Conservation (phyloP, 2,888 invertebrate genomes). For the Oligia latruncula region DNA sequence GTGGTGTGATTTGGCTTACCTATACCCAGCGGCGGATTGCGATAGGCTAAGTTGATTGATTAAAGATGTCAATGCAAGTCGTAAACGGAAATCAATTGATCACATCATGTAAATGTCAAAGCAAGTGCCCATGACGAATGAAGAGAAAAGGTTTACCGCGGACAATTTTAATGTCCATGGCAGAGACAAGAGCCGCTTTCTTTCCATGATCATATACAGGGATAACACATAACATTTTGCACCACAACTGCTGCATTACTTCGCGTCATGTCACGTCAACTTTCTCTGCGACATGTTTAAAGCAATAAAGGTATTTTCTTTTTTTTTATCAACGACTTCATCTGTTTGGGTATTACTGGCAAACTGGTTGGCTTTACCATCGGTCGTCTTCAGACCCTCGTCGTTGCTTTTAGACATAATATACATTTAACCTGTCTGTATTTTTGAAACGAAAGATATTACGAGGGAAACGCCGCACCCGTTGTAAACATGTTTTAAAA, state of each 20-base stretch:
- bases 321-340: too few relatives aligned
- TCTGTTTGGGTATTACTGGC: not conserved
- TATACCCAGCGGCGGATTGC: too few relatives aligned
- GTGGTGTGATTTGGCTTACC: too few relatives aligned
- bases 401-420: not conserved
- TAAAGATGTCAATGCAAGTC: conserved; percentile 30
- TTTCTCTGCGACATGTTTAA: not conserved
- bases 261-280: not conserved
- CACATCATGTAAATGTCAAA: conserved; percentile 21
- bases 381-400: not conserved
- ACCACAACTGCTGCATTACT: not conserved
- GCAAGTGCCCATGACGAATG: conserved; percentile 9
- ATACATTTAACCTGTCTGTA: too few relatives aligned
- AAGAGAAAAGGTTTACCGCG: conserved; percentile 24
- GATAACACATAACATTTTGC: not conserved
- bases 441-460: not conserved
- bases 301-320: too few relatives aligned
- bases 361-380: not conserved
- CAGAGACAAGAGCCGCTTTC: conserved; percentile 9
- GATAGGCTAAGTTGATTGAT: not conserved
- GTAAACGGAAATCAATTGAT: conserved; percentile 23
- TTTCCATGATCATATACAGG: not conserved
- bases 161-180: conserved; percentile 9
- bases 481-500: not conserved
- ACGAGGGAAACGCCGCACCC: not conserved